Percentiles rank a stretch among this genome's conserved stretches.
These are phyloP conservation scores for Sminthopsis crassicaudata DNA, from an alignment of 2,113 vertebrate genomes.

Conservation along the genomic window DNA sequence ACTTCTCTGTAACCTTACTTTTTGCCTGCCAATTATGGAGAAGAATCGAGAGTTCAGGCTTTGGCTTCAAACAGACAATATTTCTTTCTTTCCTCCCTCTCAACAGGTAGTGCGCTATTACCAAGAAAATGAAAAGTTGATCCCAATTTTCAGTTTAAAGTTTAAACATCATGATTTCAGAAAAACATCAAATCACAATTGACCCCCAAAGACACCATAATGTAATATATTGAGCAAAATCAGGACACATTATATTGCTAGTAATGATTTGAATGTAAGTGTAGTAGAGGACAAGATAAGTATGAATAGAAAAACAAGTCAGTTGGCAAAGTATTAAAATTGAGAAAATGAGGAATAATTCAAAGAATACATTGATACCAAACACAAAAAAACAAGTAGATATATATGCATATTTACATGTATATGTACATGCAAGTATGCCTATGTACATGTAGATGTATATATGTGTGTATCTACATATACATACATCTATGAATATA, in stretches of 20 bases:
- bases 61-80: slow-evolving; percentile 5
- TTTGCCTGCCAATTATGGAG: not conserved
- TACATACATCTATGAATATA: not conserved
- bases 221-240: not conserved
- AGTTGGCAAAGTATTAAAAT: not conserved
- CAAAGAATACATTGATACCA: not conserved
- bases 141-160: not conserved
- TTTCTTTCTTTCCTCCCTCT: not conserved
- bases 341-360: not conserved
- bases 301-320: not conserved
- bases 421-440: not conserved
- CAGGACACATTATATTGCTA: not conserved
- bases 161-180: not conserved
- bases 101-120: not conserved
- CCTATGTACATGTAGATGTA: not conserved
- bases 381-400: not conserved
- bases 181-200: not conserved
- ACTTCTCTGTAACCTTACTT: not conserved
- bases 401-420: not conserved
- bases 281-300: not conserved
- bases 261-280: not conserved
- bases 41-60: not conserved
- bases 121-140: not conserved
- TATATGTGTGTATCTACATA: too few relatives aligned
- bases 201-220: not conserved